phyloP scores from a whole-genome alignment of 2,113 vertebrate genomes.

The Clarias magur region DNA sequence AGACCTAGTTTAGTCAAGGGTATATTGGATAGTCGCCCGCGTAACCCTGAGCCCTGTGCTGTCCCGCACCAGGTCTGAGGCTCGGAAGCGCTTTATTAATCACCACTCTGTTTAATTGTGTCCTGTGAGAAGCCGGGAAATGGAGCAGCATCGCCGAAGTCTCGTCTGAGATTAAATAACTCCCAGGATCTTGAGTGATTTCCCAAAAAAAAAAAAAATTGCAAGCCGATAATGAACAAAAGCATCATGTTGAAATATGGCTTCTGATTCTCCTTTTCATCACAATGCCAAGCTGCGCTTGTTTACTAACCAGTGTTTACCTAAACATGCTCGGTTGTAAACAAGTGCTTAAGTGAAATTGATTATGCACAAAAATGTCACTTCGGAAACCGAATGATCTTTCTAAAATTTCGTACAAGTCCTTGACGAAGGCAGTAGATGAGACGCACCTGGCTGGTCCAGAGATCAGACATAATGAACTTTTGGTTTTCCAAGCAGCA shows the following conservation, averaged over 20 bases:
- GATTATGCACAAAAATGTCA: not conserved
- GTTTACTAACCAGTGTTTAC: not conserved
- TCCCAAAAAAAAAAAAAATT: constrained; percentile 2
- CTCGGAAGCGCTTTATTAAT: constrained; percentile 31
- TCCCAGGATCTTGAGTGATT: not conserved
- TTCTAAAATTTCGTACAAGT: not conserved
- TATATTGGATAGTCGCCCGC: not conserved
- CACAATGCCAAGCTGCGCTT: not conserved
- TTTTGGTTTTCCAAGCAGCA: constrained; percentile 11
- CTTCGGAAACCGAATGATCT: constrained; percentile 27
- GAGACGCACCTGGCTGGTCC: constrained; percentile 11
- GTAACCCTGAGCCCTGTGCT: not conserved
- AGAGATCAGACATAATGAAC: not conserved
- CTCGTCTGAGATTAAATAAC: constrained; percentile 2
- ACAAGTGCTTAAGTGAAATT: not conserved
- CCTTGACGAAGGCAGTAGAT: not conserved
- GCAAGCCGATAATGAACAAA: not conserved
- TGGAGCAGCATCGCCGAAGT: constrained; percentile 7
- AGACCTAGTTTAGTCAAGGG: constrained; percentile 39
- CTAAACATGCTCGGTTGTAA: not conserved
- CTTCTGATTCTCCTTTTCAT: not conserved
- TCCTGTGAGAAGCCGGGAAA: constrained; percentile 24
- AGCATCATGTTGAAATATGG: constrained; percentile 36
- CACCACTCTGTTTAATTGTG: constrained; percentile 11
- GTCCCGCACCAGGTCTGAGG: constrained; percentile 8